These are phyloP conservation scores for Psammodynastes pulverulentus DNA, from an alignment of 2,113 vertebrate genomes.

Conservation along the genomic window DNA sequence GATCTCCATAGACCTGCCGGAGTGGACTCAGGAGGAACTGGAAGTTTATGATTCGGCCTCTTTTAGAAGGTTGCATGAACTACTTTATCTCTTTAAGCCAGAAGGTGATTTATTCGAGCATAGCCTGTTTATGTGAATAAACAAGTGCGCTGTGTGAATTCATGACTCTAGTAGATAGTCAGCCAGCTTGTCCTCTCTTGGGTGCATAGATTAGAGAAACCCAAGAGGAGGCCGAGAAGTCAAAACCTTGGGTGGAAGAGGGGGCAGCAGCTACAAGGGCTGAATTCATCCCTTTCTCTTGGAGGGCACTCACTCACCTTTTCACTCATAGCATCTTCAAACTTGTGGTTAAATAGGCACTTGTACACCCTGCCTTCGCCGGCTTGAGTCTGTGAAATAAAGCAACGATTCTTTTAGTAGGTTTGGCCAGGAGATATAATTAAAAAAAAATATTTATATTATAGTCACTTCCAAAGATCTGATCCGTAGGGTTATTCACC, in stretches of 20 bases:
- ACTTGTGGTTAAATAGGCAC: slow-evolving; percentile 98
- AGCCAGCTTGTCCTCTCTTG: not conserved
- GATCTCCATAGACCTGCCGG: not conserved
- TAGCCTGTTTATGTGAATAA: not conserved
- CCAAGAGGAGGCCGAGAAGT: not conserved
- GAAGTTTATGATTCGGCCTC: not conserved
- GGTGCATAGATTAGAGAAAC: not conserved
- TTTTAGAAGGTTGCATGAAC: not conserved
- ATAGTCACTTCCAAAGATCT: not conserved
- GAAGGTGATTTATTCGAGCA: not conserved
- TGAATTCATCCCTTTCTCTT: not conserved
- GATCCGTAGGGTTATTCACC: not conserved
- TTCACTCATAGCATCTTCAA: slow-evolving; percentile 96
- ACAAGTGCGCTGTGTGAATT: not conserved
- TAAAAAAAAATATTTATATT: not conserved
- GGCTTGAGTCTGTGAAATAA: slow-evolving; percentile 80
- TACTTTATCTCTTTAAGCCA: not conserved
- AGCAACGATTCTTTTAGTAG: slow-evolving; percentile 10
- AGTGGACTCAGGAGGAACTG: not conserved
- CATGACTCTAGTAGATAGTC: not conserved
- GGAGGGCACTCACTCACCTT: slow-evolving; percentile 75
- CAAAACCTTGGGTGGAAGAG: not conserved
- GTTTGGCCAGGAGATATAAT: not conserved
- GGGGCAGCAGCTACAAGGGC: not conserved
- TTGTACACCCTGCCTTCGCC: slow-evolving; percentile 96